Conservation (phyloP, 2,888 invertebrate species). For the Volucella inflata region DNA sequence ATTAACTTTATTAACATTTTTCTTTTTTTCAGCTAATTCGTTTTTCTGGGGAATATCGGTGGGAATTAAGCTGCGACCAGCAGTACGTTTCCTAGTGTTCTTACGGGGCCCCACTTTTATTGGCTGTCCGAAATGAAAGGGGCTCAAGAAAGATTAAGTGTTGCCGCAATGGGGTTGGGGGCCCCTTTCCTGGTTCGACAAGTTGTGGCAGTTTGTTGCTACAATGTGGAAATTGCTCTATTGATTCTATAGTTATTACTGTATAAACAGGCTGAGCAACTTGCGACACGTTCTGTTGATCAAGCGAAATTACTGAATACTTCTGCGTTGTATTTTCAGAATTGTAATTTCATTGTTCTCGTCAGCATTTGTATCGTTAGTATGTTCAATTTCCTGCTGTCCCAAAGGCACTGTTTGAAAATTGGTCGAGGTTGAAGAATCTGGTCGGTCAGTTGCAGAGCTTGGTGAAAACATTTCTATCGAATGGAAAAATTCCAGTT, state of each 20-base stretch:
- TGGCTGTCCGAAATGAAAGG: slow-evolving; percentile 31
- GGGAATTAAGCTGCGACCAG: no score
- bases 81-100: slow-evolving; percentile 32
- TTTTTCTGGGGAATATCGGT: no score
- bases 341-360: no score
- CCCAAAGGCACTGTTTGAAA: background rate
- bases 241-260: slow-evolving; percentile 1
- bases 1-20: no score
- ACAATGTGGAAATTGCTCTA: slow-evolving; percentile 1
- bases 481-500: slow-evolving; percentile 25
- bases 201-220: slow-evolving; percentile 17
- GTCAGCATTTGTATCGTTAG: background rate
- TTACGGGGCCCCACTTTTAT: slow-evolving; percentile 32
- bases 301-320: no score
- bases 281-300: slow-evolving; percentile 6
- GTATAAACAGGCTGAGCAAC: slow-evolving; percentile 10
- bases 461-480: slow-evolving; percentile 24
- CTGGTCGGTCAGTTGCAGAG: slow-evolving; percentile 22
- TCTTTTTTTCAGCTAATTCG: no score
- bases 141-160: slow-evolving; percentile 15
- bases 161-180: slow-evolving; percentile 22
- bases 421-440: slow-evolving; percentile 16
- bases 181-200: background rate
- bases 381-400: background rate
- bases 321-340: background rate